Conservation (phyloP, 2,797 vertebrate genomes). For the Botia kubotai region DNA sequence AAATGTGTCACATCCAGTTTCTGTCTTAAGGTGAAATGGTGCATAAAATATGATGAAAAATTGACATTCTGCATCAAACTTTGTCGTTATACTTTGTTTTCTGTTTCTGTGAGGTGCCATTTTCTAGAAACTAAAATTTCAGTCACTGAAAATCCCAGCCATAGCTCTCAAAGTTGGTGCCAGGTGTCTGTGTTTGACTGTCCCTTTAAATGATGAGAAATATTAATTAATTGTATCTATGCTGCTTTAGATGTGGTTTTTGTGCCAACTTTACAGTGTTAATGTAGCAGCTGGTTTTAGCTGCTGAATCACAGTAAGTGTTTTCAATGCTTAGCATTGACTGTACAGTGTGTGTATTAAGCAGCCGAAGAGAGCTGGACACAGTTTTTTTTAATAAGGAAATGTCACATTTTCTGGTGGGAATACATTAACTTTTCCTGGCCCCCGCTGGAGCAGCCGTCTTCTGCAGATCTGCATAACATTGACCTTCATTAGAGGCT, state of each 20-base stretch:
- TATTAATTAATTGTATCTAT: neutral
- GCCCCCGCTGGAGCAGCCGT: constrained; percentile 58
- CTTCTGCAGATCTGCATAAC: constrained; percentile 60
- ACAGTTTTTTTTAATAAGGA: constrained; percentile 51
- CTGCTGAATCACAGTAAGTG: constrained; percentile 6
- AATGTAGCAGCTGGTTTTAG: neutral
- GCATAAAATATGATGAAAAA: too few species aligned
- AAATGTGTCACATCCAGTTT: too few species aligned
- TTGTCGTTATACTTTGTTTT: too few species aligned
- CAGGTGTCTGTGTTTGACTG: neutral
- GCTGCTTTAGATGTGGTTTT: neutral
- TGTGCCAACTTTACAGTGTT: neutral
- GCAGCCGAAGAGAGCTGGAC: constrained; percentile 30
- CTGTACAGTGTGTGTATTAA: neutral
- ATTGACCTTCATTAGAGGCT: constrained; percentile 69
- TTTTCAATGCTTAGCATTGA: constrained; percentile 13
- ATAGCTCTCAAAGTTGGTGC: neutral
- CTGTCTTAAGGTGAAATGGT: too few species aligned
- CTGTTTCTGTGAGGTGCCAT: too few species aligned
- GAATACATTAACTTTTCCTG: constrained; percentile 75
- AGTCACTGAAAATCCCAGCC: too few species aligned
- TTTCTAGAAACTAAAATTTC: too few species aligned
- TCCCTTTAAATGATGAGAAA: neutral
- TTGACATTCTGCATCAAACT: too few species aligned
- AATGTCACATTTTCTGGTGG: constrained; percentile 65